phyloP scores from a whole-genome alignment of 1,140 invertebrate species.

The Lepidotrigona ventralis region DNA sequence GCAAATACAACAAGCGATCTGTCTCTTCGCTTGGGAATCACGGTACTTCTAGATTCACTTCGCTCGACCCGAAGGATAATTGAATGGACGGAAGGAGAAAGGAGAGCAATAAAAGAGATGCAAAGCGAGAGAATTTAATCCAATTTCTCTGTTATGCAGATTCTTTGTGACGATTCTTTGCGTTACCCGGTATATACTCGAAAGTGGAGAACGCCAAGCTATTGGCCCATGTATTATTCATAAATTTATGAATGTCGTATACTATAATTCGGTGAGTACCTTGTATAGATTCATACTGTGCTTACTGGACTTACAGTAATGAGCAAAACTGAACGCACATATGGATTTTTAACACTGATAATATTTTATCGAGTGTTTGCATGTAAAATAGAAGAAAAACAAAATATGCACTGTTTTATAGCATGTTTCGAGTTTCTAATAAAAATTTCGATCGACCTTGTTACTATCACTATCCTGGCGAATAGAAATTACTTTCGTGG shows the following conservation, averaged over 20 bases:
- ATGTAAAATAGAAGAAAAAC: too few species aligned
- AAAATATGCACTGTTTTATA: too few species aligned
- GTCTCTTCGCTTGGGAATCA: background rate
- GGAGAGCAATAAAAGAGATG: too few species aligned
- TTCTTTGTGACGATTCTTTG: background rate
- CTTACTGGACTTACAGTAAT: conserved; percentile 1
- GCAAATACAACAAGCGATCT: conserved; percentile 3
- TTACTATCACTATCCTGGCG: too few species aligned
- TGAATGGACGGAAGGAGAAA: background rate
- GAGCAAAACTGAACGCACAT: background rate
- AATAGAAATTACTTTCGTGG: too few species aligned
- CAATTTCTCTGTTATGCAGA: conserved; percentile 23
- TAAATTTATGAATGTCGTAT: conserved; percentile 2
- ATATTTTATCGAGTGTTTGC: too few species aligned
- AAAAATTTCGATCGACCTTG: too few species aligned
- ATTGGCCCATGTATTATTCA: conserved; percentile 47
- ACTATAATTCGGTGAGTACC: conserved; percentile 48
- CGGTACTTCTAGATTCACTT: background rate
- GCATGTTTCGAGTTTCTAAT: too few species aligned
- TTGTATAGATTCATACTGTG: conserved; percentile 36
- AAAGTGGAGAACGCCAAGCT: background rate
- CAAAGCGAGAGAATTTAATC: conserved; percentile 10
- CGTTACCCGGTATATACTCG: background rate
- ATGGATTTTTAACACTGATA: too few species aligned
- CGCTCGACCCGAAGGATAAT: conserved; percentile 5